phyloP scores from a whole-genome alignment of 2,113 vertebrate genomes.

The Crotalus tigris region DNA sequence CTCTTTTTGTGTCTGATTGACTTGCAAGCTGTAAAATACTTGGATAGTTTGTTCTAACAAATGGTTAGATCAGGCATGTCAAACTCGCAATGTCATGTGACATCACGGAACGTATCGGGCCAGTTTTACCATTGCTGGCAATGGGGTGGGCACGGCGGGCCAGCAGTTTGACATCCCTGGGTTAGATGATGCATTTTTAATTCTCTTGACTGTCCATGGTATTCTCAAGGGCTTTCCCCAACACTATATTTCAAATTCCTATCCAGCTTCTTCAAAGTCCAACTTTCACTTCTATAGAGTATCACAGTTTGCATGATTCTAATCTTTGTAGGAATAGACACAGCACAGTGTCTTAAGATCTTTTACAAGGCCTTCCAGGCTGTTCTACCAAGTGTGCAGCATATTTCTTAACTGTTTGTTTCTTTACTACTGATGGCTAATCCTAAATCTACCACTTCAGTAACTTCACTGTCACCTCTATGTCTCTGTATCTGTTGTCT shows the following conservation, averaged over 20 bases:
- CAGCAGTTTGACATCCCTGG: no score
- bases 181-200: background rate
- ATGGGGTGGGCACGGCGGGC: no score
- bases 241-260: background rate
- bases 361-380: background rate
- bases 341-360: background rate
- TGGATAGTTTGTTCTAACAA: background rate
- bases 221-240: background rate
- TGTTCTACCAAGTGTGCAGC: background rate
- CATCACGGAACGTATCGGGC: no score
- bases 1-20: background rate
- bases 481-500: background rate
- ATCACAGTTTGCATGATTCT: background rate
- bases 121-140: no score
- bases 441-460: background rate
- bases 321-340: background rate
- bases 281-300: background rate
- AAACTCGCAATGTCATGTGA: no score
- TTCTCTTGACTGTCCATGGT: background rate
- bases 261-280: background rate
- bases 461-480: background rate
- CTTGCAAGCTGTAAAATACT: background rate
- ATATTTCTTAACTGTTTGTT: background rate
- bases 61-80: background rate
- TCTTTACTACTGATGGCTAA: background rate